phyloP scores from a whole-genome alignment of 1,140 invertebrate species.

The Ceratitis capitata region DNA sequence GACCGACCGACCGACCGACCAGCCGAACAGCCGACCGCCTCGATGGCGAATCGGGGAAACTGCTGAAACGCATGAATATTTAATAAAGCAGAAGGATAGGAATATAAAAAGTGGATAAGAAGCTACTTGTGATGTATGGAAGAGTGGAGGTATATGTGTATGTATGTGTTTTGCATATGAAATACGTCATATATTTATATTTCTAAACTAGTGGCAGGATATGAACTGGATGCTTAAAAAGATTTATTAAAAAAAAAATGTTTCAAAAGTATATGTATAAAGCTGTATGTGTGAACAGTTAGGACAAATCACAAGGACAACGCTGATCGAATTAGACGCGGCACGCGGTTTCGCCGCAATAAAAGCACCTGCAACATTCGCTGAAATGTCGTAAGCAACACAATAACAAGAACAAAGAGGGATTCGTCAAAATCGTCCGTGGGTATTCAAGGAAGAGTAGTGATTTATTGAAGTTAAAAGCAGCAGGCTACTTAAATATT shows the following conservation, averaged over 20 bases:
- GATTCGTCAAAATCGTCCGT: no score
- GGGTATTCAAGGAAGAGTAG: no score
- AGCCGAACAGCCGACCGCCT: no score
- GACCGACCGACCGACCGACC: background rate
- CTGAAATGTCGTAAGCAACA: no score
- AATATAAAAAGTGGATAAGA: background rate
- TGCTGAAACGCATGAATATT: conserved; percentile 29
- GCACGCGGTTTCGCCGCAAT: conserved; percentile 10
- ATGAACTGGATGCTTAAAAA: background rate
- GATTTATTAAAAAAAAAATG: background rate
- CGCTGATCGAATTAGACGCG: conserved; percentile 11
- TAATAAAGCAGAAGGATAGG: background rate
- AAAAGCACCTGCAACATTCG: background rate
- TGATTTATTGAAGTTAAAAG: no score
- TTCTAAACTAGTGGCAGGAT: conserved; percentile 10
- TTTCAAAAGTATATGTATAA: background rate
- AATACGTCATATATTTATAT: conserved; percentile 43
- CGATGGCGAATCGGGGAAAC: background rate
- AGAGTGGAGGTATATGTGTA: background rate
- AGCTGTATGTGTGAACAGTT: no score
- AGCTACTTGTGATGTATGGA: background rate
- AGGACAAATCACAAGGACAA: background rate
- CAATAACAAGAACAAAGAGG: no score
- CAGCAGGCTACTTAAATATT: no score
- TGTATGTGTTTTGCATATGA: conserved; percentile 22